Conservation (phyloP, 2,113 vertebrate species). For the Desmodus rotundus region DNA sequence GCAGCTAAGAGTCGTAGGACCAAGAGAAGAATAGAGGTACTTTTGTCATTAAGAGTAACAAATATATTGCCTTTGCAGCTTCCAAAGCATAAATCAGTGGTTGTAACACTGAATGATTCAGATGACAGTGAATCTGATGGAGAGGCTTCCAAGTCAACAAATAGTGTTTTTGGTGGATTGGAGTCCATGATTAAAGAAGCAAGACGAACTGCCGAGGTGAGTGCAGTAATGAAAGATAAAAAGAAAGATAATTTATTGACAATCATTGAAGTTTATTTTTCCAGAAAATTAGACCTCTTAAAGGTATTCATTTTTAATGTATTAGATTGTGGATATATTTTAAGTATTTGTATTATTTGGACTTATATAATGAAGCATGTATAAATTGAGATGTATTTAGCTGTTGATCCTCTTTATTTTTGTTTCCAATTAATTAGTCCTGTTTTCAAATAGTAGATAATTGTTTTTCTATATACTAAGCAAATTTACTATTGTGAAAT, state of each 20-base stretch:
- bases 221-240: background rate
- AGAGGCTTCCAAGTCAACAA: slow-evolving; percentile 84
- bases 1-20: background rate
- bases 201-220: slow-evolving; percentile 94
- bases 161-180: slow-evolving; percentile 90
- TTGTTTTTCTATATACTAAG: background rate
- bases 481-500: background rate
- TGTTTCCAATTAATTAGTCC: background rate
- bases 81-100: slow-evolving; percentile 95
- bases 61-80: slow-evolving; percentile 80
- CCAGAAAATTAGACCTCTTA: background rate
- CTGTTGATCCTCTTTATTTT: background rate
- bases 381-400: slow-evolving; percentile 18
- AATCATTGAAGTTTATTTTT: background rate
- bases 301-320: slow-evolving; percentile 26
- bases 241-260: background rate
- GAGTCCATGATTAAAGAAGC: slow-evolving; percentile 99
- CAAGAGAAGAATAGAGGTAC: background rate
- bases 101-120: slow-evolving; percentile 92
- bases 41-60: slow-evolving; percentile 22
- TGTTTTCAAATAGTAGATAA: background rate
- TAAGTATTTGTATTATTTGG: background rate
- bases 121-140: slow-evolving; percentile 96
- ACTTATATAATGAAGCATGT: background rate
- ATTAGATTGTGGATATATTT: background rate